These are phyloP conservation scores for Drosophila merina DNA, from an alignment of 2,888 invertebrate genomes.

Conservation along the genomic window DNA sequence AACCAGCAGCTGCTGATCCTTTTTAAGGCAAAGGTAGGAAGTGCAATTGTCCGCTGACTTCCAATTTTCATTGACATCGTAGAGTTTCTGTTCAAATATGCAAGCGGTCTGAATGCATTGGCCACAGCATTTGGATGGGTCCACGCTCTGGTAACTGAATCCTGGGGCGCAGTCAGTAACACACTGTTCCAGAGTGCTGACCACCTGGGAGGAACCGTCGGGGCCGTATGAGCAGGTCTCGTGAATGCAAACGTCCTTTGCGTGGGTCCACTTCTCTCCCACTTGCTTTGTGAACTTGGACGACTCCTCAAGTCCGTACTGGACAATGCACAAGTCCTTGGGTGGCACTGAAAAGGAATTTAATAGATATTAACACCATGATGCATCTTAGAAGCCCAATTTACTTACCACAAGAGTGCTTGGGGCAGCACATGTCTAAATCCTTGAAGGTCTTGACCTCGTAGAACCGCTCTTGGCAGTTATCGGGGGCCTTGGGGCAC, in stretches of 20 bases:
- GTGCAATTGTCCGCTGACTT: constrained; percentile 88
- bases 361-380: not conserved
- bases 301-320: constrained; percentile 74
- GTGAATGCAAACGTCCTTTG: constrained; percentile 83
- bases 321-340: constrained; percentile 80
- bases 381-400: no score
- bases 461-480: constrained; percentile 85
- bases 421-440: constrained; percentile 87
- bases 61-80: constrained; percentile 86
- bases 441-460: constrained; percentile 82
- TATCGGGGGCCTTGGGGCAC: constrained; percentile 86
- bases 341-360: constrained; percentile 73
- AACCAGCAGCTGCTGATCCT: constrained; percentile 85
- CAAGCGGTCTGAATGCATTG: constrained; percentile 87
- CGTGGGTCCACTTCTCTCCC: constrained; percentile 84
- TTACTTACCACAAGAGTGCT: constrained; percentile 87
- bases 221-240: constrained; percentile 81
- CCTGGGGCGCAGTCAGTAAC: constrained; percentile 84
- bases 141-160: constrained; percentile 85
- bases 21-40: constrained; percentile 85
- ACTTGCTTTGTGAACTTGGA: constrained; percentile 80
- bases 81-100: constrained; percentile 84
- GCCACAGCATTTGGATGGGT: constrained; percentile 86
- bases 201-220: constrained; percentile 70
- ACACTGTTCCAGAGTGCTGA: constrained; percentile 75